Conservation (phyloP, 2,888 invertebrate genomes). For the Orthosia gothica region DNA sequence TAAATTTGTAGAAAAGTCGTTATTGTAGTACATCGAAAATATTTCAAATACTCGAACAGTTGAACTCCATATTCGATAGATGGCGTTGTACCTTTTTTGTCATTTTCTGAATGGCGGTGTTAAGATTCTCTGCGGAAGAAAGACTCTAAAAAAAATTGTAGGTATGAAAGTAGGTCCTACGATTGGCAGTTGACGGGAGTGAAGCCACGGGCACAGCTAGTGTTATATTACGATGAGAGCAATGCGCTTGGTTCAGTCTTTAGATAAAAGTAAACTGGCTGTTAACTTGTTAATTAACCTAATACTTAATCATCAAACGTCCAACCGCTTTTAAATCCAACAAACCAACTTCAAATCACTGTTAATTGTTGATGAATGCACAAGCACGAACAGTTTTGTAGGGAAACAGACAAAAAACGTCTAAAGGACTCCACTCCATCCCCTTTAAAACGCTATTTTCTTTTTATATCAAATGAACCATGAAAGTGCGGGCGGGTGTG, state of each 20-base stretch:
- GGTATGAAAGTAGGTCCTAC: no score
- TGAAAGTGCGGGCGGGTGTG: slow-evolving; percentile 82
- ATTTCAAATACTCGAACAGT: no score
- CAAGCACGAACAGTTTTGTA: slow-evolving; percentile 77
- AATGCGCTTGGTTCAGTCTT: background rate
- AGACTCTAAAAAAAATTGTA: no score
- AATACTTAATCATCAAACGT: background rate
- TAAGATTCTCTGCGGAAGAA: no score
- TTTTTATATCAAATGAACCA: slow-evolving; percentile 86
- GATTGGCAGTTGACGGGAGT: no score
- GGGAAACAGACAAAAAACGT: slow-evolving; percentile 74
- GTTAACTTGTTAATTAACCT: background rate
- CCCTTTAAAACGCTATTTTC: slow-evolving; percentile 84
- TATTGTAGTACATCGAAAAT: no score
- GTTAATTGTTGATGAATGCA: slow-evolving; percentile 82
- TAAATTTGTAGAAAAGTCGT: no score
- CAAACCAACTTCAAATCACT: slow-evolving; percentile 75
- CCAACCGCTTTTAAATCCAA: slow-evolving; percentile 24
- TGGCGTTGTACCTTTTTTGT: no score
- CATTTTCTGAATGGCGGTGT: no score
- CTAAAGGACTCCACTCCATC: slow-evolving; percentile 80
- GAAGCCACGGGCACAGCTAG: no score
- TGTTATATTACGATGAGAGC: background rate
- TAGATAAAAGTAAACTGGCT: background rate
- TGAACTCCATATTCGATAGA: no score